These are phyloP conservation scores for Anolis carolinensis DNA, from an alignment of 2,113 vertebrate genomes.

Conservation along the genomic window DNA sequence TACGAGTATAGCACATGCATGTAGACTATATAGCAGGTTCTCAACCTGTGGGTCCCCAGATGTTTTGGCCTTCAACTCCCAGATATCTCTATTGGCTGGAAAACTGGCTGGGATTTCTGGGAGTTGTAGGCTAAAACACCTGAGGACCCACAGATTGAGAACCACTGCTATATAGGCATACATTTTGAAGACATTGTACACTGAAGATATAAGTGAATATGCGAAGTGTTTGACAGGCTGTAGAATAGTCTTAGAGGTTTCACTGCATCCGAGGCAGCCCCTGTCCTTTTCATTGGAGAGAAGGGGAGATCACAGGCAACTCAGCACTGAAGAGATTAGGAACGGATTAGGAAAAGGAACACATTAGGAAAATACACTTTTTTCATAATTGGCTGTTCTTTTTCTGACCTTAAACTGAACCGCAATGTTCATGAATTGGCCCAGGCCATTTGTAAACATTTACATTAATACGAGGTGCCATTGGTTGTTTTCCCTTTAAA, in stretches of 20 bases:
- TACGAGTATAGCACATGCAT: not conserved
- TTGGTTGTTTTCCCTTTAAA: slow-evolving; percentile 3
- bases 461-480: not conserved
- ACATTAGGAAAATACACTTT: not conserved
- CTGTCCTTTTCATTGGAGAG: not conserved
- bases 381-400: not conserved
- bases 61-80: too few species aligned
- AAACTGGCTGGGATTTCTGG: too few species aligned
- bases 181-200: not conserved
- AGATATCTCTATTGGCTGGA: too few species aligned
- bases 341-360: too few species aligned
- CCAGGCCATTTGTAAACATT: not conserved
- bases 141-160: too few species aligned
- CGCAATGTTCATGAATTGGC: not conserved
- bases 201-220: not conserved
- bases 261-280: not conserved
- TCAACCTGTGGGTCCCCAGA: too few species aligned
- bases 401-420: slow-evolving; percentile 4
- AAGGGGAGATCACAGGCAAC: not conserved
- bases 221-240: not conserved
- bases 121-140: too few species aligned
- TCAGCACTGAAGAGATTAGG: not conserved
- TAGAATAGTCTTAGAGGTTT: not conserved
- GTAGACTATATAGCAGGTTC: too few species aligned
- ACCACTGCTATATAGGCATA: not conserved